phyloP scores from a whole-genome alignment of 2,113 vertebrate genomes.

The Gasterosteus nipponicus region DNA sequence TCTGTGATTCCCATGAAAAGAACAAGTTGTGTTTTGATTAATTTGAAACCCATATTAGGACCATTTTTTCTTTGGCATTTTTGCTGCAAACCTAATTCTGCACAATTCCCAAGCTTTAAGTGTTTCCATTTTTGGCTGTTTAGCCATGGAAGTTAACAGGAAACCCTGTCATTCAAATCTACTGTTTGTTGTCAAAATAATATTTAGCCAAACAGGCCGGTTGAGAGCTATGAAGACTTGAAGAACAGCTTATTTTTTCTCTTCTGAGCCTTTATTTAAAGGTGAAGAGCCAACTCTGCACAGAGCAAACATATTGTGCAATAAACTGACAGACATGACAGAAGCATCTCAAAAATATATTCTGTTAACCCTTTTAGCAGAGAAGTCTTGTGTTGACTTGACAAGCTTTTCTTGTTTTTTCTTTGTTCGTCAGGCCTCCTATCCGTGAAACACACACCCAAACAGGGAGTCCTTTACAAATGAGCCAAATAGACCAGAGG shows the following conservation, averaged over 20 bases:
- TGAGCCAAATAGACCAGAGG: neutral
- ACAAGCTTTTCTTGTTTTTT: neutral
- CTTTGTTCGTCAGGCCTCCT: neutral
- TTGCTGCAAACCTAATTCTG: neutral
- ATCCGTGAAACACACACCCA: slow-evolving; percentile 19
- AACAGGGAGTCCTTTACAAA: neutral
- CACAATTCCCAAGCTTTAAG: neutral
- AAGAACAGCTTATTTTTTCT: neutral
- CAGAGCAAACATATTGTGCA: neutral
- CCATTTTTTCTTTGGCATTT: neutral
- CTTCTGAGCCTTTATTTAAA: neutral
- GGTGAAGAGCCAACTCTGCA: neutral
- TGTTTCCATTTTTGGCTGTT: neutral
- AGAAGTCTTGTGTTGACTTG: neutral
- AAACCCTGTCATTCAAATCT: neutral
- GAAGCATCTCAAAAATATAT: neutral
- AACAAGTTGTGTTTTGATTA: neutral
- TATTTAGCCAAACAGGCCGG: neutral
- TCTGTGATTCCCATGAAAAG: neutral
- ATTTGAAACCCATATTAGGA: neutral
- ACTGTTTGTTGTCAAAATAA: slow-evolving; percentile 6
- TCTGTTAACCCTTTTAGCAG: slow-evolving; percentile 1
- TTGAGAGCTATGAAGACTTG: neutral
- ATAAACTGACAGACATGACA: neutral
- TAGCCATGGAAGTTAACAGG: neutral